phyloP scores from a whole-genome alignment of 2,888 invertebrate species.

The Hyposoter didymator region DNA sequence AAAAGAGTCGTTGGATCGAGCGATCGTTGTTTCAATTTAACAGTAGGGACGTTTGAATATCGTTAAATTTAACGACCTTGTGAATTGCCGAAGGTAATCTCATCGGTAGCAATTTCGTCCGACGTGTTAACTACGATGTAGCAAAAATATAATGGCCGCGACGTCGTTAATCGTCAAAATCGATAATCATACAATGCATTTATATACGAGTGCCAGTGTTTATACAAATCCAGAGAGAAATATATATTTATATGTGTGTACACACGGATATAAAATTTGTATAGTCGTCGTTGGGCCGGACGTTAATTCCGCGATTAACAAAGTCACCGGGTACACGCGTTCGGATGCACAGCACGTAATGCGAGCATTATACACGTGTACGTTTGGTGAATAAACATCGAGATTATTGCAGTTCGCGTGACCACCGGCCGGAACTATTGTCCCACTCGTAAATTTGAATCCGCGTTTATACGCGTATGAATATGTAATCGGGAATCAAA shows the following conservation, averaged over 20 bases:
- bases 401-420: conserved; percentile 45
- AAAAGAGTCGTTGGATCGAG: not conserved
- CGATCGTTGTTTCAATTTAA: conserved; percentile 8
- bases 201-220: conserved; percentile 1
- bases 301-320: conserved; percentile 59
- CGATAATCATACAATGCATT: conserved; percentile 49
- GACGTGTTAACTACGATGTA: not conserved
- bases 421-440: conserved; percentile 52
- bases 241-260: not conserved
- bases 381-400: conserved; percentile 46
- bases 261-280: not conserved
- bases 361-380: conserved; percentile 31
- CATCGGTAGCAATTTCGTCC: conserved; percentile 4
- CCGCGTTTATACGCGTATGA: not conserved
- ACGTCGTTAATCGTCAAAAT: conserved; percentile 49
- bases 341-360: conserved; percentile 41
- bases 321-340: conserved; percentile 35
- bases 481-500: conserved; percentile 5
- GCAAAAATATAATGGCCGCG: conserved; percentile 16
- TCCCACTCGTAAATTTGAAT: conserved; percentile 25
- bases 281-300: not conserved
- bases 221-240: not conserved
- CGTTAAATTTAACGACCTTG: conserved; percentile 37
- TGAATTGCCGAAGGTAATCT: conserved; percentile 2
- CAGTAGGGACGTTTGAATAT: conserved; percentile 12